Base-by-base conservation (phyloP, 1,140 invertebrate species). In the Zaprionus africanus region DNA sequence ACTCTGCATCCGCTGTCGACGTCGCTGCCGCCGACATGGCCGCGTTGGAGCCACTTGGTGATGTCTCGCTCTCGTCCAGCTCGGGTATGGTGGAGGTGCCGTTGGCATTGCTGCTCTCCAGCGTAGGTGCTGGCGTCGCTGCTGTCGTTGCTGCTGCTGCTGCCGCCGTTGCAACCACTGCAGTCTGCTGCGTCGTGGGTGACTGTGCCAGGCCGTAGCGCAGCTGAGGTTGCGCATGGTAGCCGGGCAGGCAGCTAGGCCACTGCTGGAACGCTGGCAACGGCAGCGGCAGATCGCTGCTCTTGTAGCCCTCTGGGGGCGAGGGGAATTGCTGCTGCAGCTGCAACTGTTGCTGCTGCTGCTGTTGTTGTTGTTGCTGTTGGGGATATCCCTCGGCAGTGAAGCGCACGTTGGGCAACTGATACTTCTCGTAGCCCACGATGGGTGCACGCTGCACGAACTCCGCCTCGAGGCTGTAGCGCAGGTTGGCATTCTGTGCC, bases 331-430 rank as follows among this genome's bases (percentile, higher is more conserved):
- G 94, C 87, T 92, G 79, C 92, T 94, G 60, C 82, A 34, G 64
- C 22, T 83, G 81, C 24, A 72, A 77, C 24, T 80, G 74, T 22
- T 28, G 28, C 7, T 95, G 94, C 87, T 92, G 79, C 91, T 94
- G 60, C 82, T 80, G 74, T 17, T 80, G 72, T 79, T 49, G 73
- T 86, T 92, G 78, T 84, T 92, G 76, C 91, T 94, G 31, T 93
- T 93, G 65, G 0, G 96, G 96, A 92, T 97, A 97, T 1, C 96
- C 96, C 78, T 97, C 96, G 28, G 95, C 95, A 1, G 96, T 97
- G 86, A 97, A 96, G 69, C 96, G 94, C 15, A 96, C 94, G 79
- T 96, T 95, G 43, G 94, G 93, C 65, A 94, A 92, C 69, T 86
- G 83, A 92, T 94, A 92, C 93, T 94, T 90, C 93, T 94, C 82